Conservation (phyloP, 2,113 vertebrate species). For the Trichechus manatus region DNA sequence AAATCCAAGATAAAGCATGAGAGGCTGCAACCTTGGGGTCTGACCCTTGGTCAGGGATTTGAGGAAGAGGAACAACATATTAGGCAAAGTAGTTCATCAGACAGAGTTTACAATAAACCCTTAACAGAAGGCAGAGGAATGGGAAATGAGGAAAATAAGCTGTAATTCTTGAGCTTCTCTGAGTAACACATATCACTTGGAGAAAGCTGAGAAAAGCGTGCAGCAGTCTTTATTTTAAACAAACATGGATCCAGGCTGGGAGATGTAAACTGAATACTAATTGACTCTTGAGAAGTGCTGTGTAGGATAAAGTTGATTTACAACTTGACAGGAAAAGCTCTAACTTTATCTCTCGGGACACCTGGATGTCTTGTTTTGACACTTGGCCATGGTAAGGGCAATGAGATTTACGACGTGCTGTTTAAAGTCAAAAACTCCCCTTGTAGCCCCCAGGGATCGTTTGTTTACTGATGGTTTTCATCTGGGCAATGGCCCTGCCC, state of each 20-base stretch:
- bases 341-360: not conserved
- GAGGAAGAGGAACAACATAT: not conserved
- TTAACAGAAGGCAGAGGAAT: not conserved
- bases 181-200: accelerated
- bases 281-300: not conserved
- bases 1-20: not conserved
- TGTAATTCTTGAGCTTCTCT: accelerated
- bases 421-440: not conserved
- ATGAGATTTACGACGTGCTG: not conserved
- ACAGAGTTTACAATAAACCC: not conserved
- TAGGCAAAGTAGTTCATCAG: not conserved
- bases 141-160: not conserved
- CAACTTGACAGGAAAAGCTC: not conserved
- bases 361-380: not conserved
- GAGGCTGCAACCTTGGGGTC: accelerated
- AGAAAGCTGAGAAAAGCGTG: not conserved
- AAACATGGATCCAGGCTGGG: not conserved
- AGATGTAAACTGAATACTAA: not conserved
- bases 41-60: accelerated
- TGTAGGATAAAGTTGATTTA: not conserved
- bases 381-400: not conserved
- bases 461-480: not conserved
- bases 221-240: not conserved
- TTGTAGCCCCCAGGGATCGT: too few relatives aligned
- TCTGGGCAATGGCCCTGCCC: too few relatives aligned